Conservation (phyloP, 2,113 vertebrate genomes). For the Dinomys branickii region DNA sequence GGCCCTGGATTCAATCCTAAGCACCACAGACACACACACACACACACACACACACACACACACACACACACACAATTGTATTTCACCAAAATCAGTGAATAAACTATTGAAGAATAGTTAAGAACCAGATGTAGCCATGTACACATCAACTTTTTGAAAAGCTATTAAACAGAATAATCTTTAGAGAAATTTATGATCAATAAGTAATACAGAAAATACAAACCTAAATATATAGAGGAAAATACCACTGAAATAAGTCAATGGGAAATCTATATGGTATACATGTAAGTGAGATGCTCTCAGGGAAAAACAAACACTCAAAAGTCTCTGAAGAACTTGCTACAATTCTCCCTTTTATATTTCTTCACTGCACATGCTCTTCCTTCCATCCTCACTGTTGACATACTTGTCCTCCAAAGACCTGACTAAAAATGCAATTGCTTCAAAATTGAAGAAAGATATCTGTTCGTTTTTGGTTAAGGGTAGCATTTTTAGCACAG, state of each 20-base stretch:
- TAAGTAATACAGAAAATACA: slow-evolving; percentile 18
- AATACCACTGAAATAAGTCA: not conserved
- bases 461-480: not conserved
- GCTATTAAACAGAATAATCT: not conserved
- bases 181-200: not conserved
- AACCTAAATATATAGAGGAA: not conserved
- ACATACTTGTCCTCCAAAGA: not conserved
- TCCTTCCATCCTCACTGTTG: not conserved
- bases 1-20: not conserved
- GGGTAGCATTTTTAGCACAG: not conserved
- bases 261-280: not conserved
- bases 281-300: not conserved
- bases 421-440: not conserved
- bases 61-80: not conserved
- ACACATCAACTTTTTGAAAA: not conserved
- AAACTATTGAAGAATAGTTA: not conserved
- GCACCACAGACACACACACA: not conserved
- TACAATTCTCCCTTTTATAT: not conserved
- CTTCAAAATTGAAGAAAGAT: not conserved
- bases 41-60: not conserved
- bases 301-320: not conserved
- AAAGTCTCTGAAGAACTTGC: not conserved
- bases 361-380: not conserved
- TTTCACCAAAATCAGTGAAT: not conserved
- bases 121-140: not conserved